Percentiles rank a stretch among this genome's conserved stretches.
Conservation (phyloP, 2,888 invertebrate species). For the Stenodema calcarata region DNA sequence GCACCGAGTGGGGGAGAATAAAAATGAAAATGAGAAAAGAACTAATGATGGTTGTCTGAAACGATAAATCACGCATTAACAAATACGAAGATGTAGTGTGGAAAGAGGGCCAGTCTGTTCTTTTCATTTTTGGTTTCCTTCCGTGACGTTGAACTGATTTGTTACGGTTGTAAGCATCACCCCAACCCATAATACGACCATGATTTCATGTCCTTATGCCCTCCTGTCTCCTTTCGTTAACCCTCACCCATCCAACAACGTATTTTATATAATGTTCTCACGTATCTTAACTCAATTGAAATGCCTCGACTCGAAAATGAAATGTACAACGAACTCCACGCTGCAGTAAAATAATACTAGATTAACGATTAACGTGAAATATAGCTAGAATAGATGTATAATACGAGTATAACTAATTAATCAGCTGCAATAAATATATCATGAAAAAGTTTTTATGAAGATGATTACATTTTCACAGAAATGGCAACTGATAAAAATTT, state of each 20-base stretch:
- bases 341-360: background rate
- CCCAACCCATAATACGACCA: slow-evolving; percentile 35
- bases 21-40: background rate
- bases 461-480: too few relatives aligned
- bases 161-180: slow-evolving; percentile 28
- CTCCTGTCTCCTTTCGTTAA: background rate
- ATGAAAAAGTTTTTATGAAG: too few relatives aligned
- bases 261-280: background rate
- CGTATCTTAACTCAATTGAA: background rate
- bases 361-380: too few relatives aligned
- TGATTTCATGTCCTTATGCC: slow-evolving; percentile 21
- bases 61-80: slow-evolving; percentile 40
- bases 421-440: too few relatives aligned
- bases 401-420: too few relatives aligned
- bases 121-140: slow-evolving; percentile 34
- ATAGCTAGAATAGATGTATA: too few relatives aligned
- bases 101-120: background rate
- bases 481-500: too few relatives aligned
- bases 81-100: slow-evolving; percentile 12
- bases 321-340: too few relatives aligned
- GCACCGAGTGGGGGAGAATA: background rate
- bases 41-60: slow-evolving; percentile 33
- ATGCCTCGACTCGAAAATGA: background rate
- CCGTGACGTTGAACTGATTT: slow-evolving; percentile 38
- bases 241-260: background rate